A percentile compares a stretch with the other conserved stretches of the same genome.
phyloP scores from a whole-genome alignment of 2,888 invertebrate genomes.

The Lumbricus terrestris region DNA sequence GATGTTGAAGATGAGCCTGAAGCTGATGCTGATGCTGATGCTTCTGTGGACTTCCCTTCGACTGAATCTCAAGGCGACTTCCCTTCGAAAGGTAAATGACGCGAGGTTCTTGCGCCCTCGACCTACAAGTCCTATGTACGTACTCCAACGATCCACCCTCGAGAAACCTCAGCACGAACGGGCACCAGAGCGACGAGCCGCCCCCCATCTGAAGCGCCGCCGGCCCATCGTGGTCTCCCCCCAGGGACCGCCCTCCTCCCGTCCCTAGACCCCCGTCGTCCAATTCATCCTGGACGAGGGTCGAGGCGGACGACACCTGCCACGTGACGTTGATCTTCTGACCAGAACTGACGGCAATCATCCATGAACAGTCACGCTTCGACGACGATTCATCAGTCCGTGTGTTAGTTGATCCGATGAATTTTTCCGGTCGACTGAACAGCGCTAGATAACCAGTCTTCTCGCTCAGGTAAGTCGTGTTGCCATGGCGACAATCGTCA shows the following conservation, averaged over 20 bases:
- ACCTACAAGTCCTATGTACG: constrained; percentile 17
- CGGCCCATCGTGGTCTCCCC: not conserved
- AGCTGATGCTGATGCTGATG: not conserved
- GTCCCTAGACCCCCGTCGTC: not conserved
- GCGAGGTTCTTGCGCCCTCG: constrained; percentile 18
- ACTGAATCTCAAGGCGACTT: constrained; percentile 16
- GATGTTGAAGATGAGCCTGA: not conserved
- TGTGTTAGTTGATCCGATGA: not conserved
- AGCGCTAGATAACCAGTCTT: constrained; percentile 24
- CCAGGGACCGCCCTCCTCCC: not conserved
- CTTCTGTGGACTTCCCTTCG: not conserved
- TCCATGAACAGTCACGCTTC: constrained; percentile 21
- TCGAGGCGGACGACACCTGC: constrained; percentile 18
- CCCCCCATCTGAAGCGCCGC: not conserved
- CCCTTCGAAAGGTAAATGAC: constrained; percentile 23
- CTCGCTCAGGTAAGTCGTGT: constrained; percentile 14
- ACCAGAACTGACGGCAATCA: constrained; percentile 21
- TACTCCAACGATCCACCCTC: not conserved
- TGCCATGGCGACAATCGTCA: constrained; percentile 23
- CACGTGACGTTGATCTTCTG: constrained; percentile 29
- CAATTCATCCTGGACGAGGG: not conserved
- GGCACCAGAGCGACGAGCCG: not conserved
- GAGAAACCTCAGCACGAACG: constrained; percentile 18
- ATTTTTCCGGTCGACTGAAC: constrained; percentile 16
- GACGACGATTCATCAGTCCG: not conserved